Conservation (phyloP, 2,797 vertebrate genomes). For the Podargus strigoides region DNA sequence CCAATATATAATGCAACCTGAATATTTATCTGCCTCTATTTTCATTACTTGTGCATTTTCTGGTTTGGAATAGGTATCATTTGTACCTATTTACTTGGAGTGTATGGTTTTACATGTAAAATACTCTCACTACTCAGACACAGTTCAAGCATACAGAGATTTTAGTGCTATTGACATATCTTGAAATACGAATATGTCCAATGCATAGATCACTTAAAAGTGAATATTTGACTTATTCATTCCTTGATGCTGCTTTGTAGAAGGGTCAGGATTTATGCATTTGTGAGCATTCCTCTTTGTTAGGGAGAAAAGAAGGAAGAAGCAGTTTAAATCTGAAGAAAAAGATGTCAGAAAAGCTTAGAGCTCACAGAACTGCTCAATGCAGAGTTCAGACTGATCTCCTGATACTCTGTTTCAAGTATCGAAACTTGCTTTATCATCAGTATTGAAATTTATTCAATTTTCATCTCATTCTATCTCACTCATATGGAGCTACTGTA, state of each 20-base stretch:
- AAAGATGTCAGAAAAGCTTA: background rate
- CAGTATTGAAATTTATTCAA: background rate
- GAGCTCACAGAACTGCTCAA: background rate
- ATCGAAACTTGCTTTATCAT: background rate
- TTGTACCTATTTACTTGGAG: background rate
- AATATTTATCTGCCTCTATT: background rate
- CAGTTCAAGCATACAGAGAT: background rate
- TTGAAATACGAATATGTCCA: background rate
- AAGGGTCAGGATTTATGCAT: background rate
- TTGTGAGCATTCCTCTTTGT: background rate
- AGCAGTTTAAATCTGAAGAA: background rate
- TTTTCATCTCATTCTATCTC: background rate
- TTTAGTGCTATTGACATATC: background rate
- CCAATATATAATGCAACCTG: background rate
- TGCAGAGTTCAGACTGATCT: background rate
- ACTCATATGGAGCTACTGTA: background rate
- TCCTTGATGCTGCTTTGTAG: background rate
- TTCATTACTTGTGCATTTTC: background rate
- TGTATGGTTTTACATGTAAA: background rate
- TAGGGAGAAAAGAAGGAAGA: background rate
- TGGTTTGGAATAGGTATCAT: background rate
- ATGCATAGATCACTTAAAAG: background rate
- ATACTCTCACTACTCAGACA: background rate
- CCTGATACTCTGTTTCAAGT: background rate
- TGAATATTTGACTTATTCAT: background rate